Conservation (phyloP, 1,140 invertebrate genomes). For the Mylabris phalerata region DNA sequence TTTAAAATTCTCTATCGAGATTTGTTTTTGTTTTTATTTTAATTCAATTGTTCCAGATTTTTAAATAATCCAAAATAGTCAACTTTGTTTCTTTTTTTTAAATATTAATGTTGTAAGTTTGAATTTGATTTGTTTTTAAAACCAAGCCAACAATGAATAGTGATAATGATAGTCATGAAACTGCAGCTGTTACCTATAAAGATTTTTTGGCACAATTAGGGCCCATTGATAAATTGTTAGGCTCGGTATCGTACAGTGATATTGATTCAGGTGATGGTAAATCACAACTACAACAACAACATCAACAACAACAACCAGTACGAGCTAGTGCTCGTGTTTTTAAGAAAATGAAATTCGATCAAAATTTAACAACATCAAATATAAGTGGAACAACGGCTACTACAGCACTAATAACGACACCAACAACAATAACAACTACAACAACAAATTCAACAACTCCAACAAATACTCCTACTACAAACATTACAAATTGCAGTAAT, state of each 20-base stretch:
- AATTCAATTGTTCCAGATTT: no score
- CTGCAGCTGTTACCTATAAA: not conserved
- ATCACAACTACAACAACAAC: conserved; percentile 41
- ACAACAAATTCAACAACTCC: not conserved
- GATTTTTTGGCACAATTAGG: conserved; percentile 8
- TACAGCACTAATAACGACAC: not conserved
- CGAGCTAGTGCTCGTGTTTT: conserved; percentile 60
- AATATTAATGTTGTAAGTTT: no score
- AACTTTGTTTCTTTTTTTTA: no score
- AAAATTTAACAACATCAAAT: conserved; percentile 26
- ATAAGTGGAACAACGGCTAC: conserved; percentile 1
- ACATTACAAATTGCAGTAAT: conserved; percentile 5
- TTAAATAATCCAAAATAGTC: no score
- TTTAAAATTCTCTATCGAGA: no score
- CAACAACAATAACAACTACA: not conserved
- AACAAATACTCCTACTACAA: conserved; percentile 11
- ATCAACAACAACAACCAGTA: conserved; percentile 44
- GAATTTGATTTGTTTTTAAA: no score
- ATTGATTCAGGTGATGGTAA: conserved; percentile 7
- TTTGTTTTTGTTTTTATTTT: no score
- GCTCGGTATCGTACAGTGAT: conserved; percentile 10
- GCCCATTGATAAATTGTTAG: conserved; percentile 4
- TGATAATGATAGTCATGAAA: no score
- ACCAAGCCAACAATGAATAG: no score
- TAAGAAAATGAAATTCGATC: conserved; percentile 53